phyloP scores from a whole-genome alignment of 1,140 invertebrate genomes.

The Drosophila santomea region DNA sequence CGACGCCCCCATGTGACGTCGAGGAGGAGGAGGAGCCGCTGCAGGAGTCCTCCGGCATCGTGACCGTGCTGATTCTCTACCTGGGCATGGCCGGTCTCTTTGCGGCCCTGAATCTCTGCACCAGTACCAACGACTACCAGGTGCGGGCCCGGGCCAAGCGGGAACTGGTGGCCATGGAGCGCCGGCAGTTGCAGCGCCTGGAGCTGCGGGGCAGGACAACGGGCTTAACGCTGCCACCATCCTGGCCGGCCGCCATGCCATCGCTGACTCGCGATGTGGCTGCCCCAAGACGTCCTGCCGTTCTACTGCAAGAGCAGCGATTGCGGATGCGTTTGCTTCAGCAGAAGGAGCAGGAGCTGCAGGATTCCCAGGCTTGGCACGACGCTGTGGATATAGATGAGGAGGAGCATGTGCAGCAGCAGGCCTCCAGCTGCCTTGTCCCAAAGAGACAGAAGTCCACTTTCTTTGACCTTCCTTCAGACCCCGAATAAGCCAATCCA shows the following conservation, averaged over 20 bases:
- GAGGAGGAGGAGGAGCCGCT: neutral
- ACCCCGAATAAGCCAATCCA: neutral
- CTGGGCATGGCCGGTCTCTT: constrained; percentile 26
- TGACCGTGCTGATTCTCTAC: constrained; percentile 36
- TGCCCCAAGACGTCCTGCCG: neutral
- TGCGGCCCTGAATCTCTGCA: constrained; percentile 8
- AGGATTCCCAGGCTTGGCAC: neutral
- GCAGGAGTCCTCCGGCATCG: constrained; percentile 49
- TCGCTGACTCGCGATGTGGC: constrained; percentile 1
- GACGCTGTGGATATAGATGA: neutral
- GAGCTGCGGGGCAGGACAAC: neutral
- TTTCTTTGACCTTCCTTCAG: constrained; percentile 21
- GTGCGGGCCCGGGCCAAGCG: neutral
- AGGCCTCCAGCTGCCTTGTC: too few species aligned
- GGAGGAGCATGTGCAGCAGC: too few species aligned
- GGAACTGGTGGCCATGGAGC: neutral
- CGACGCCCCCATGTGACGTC: neutral
- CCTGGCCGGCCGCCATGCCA: neutral
- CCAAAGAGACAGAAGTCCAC: neutral
- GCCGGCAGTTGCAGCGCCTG: neutral
- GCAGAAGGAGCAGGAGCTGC: neutral
- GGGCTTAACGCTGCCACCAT: too few species aligned
- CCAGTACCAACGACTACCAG: neutral
- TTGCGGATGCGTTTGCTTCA: constrained; percentile 5
- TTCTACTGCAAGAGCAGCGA: neutral